Evolutionary conservation across 1,140 invertebrate genomes (phyloP).

Genomic region (Macrostomum lignano): DNA sequence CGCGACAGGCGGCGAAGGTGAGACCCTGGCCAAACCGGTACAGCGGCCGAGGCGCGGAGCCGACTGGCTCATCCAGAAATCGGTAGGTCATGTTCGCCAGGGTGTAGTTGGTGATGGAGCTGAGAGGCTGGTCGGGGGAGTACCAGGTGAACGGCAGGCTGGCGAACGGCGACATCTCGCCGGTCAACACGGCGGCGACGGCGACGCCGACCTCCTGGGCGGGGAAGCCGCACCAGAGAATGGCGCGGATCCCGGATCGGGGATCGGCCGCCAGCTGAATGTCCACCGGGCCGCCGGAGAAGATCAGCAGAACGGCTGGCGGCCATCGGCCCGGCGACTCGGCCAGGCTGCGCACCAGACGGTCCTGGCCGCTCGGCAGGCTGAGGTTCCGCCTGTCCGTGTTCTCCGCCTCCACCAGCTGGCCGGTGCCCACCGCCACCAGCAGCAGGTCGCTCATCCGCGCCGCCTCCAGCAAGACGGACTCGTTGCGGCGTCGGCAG

Average conservation of each 20-base stretch:
- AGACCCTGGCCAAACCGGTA: conserved; percentile 4
- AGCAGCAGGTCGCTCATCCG: too few species aligned
- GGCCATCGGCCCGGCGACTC: too few species aligned
- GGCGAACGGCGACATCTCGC: conserved; percentile 10
- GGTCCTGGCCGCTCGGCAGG: conserved; percentile 5
- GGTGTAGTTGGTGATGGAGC: conserved; percentile 16
- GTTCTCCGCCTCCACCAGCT: conserved; percentile 4
- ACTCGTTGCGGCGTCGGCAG: too few species aligned
- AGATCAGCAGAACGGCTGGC: conserved; percentile 14
- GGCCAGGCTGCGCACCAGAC: conserved; percentile 4
- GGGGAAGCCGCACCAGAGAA: conserved; percentile 19
- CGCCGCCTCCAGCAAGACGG: too few species aligned
- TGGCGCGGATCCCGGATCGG: conserved; percentile 11
- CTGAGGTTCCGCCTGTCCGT: conserved; percentile 2
- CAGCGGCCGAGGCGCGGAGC: too few species aligned
- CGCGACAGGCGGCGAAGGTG: conserved; percentile 1
- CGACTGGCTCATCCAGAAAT: conserved; percentile 12
- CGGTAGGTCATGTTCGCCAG: conserved; percentile 20
- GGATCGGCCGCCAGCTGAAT: conserved; percentile 10
- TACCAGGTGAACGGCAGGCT: conserved; percentile 16
- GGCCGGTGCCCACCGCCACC: too few species aligned
- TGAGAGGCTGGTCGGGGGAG: conserved; percentile 13
- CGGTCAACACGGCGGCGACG: conserved; percentile 10
- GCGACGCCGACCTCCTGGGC: conserved; percentile 17
- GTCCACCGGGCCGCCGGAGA: conserved; percentile 17